Evolutionary conservation across 2,797 vertebrate genomes (phyloP).

Genomic region (Chlorospingus semifuscus): DNA sequence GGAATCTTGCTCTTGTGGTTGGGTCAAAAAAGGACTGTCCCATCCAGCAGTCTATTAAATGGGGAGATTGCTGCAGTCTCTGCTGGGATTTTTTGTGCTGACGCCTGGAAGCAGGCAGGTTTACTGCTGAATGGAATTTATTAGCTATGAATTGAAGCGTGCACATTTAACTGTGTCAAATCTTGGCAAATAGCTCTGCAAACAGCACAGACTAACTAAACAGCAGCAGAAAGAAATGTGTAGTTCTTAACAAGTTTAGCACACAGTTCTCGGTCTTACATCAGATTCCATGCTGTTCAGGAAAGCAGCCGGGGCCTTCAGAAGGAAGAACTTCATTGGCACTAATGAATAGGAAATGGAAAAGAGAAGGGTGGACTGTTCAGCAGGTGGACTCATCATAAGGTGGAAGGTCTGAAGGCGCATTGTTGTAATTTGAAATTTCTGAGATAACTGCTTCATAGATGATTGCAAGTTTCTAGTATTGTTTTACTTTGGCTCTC

Average conservation of each 20-base stretch:
- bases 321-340: not conserved
- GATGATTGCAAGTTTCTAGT: not conserved
- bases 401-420: not conserved
- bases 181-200: not conserved
- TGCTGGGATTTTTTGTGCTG: not conserved
- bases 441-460: not conserved
- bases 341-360: not conserved
- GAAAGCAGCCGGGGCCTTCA: not conserved
- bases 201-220: not conserved
- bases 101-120: not conserved
- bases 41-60: not conserved
- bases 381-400: not conserved
- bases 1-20: not conserved
- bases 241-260: not conserved
- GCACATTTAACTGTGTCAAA: not conserved
- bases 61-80: not conserved
- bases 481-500: not conserved
- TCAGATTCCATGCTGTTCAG: not conserved
- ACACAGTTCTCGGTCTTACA: not conserved
- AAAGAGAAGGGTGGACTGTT: not conserved
- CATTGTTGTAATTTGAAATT: not conserved
- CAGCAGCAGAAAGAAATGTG: not conserved
- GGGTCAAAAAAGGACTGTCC: not conserved
- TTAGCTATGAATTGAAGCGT: not conserved
- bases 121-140: not conserved